A percentile compares a stretch with the other conserved stretches of the same genome.
Conservation (phyloP, 1,140 invertebrate genomes). For the Drosophila trapezifrons region DNA sequence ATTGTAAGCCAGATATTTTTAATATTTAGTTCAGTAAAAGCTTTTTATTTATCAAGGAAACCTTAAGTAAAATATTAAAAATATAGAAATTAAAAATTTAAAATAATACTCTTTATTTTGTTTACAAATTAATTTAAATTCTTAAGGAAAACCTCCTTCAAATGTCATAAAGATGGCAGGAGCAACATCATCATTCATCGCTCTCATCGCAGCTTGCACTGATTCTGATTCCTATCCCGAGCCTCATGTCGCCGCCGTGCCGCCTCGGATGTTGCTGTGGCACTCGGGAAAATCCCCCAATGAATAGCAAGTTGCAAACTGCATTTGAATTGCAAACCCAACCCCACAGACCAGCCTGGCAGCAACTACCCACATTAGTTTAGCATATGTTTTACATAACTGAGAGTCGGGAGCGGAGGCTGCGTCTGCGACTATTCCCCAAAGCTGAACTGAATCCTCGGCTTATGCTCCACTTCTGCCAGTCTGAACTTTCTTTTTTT, state of each 20-base stretch:
- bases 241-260: conserved; percentile 1
- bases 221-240: conserved; percentile 25
- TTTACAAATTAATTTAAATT: background rate
- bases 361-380: conserved; percentile 48
- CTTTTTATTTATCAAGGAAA: too few relatives aligned
- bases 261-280: conserved; percentile 6
- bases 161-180: background rate
- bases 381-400: conserved; percentile 58
- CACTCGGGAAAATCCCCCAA: conserved; percentile 44
- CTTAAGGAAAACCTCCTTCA: background rate
- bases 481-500: conserved; percentile 48
- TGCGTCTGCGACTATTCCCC: conserved; percentile 31
- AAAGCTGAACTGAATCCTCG: conserved; percentile 53
- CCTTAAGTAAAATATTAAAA: too few relatives aligned
- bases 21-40: too few relatives aligned
- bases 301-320: conserved; percentile 51
- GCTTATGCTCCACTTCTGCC: conserved; percentile 58
- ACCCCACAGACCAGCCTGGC: background rate
- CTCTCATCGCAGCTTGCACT: conserved; percentile 40
- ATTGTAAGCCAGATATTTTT: too few relatives aligned
- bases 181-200: conserved; percentile 32
- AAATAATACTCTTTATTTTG: too few relatives aligned
- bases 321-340: conserved; percentile 55
- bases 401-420: conserved; percentile 25
- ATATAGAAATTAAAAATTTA: too few relatives aligned